Conservation (phyloP, 2,113 vertebrate species). For the Ursus arctos region DNA sequence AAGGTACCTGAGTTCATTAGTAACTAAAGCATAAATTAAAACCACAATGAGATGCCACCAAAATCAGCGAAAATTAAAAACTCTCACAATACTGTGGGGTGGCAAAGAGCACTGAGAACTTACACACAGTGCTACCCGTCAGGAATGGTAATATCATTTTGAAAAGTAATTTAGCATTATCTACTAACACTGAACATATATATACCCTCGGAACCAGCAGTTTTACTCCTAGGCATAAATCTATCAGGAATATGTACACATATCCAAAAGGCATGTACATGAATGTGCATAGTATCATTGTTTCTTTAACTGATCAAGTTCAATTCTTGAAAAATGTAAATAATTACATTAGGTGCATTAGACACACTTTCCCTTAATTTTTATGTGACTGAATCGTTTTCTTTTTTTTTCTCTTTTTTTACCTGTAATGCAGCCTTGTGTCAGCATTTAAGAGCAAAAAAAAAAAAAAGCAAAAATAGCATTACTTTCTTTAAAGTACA, state of each 20-base stretch:
- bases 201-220: background rate
- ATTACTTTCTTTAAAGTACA: slow-evolving; percentile 68
- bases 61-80: background rate
- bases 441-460: slow-evolving; percentile 85
- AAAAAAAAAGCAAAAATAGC: slow-evolving; percentile 54
- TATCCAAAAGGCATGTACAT: background rate
- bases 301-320: background rate
- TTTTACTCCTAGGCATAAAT: background rate
- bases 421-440: slow-evolving; percentile 96
- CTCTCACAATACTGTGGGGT: background rate
- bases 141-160: background rate
- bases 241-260: background rate
- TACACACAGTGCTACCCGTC: background rate
- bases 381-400: slow-evolving; percentile 4
- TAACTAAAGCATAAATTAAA: slow-evolving; percentile 44
- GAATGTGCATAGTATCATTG: background rate
- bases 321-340: slow-evolving; percentile 33
- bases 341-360: slow-evolving; percentile 39
- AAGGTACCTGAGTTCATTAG: background rate
- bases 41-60: background rate
- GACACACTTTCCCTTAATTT: slow-evolving; percentile 58
- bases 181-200: background rate
- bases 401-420: slow-evolving; percentile 79
- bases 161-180: background rate
- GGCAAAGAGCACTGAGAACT: background rate